These are phyloP conservation scores for Proisotoma minuta DNA, from an alignment of 2,888 invertebrate genomes.

Conservation along the genomic window DNA sequence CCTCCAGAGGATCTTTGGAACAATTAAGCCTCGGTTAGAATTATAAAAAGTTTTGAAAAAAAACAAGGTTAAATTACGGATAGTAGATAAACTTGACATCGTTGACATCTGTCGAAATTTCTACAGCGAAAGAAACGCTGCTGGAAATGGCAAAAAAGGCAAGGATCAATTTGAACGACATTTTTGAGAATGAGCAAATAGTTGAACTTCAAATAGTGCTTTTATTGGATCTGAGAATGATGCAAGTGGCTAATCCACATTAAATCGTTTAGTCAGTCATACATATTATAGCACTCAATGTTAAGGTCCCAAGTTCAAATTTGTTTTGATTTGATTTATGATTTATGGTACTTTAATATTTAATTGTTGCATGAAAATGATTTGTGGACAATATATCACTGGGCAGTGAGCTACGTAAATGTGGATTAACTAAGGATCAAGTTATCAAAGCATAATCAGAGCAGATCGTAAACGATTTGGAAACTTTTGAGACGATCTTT, in stretches of 20 bases:
- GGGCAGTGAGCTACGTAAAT: not conserved
- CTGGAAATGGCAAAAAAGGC: not conserved
- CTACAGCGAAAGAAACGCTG: not conserved
- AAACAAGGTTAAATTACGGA: conserved; percentile 18
- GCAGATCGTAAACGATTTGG: not conserved
- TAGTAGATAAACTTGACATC: conserved; percentile 24
- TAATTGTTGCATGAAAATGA: no score
- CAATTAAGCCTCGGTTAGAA: not conserved
- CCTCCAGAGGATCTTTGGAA: not conserved
- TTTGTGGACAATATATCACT: no score
- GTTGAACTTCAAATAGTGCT: no score
- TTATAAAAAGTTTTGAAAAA: not conserved
- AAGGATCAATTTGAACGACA: no score
- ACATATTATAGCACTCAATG: no score
- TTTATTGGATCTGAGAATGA: no score
- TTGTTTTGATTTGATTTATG: no score
- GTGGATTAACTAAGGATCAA: not conserved
- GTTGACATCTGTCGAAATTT: conserved; percentile 24
- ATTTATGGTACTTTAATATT: no score
- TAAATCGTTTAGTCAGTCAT: no score
- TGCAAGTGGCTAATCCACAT: no score
- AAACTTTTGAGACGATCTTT: not conserved
- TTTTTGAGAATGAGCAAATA: no score
- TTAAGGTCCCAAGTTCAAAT: no score
- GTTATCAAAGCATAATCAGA: not conserved